Percentiles rank a stretch among this genome's conserved stretches.
These are phyloP conservation scores for Aegithalos caudatus DNA, from an alignment of 2,113 vertebrate species.

Conservation along the genomic window DNA sequence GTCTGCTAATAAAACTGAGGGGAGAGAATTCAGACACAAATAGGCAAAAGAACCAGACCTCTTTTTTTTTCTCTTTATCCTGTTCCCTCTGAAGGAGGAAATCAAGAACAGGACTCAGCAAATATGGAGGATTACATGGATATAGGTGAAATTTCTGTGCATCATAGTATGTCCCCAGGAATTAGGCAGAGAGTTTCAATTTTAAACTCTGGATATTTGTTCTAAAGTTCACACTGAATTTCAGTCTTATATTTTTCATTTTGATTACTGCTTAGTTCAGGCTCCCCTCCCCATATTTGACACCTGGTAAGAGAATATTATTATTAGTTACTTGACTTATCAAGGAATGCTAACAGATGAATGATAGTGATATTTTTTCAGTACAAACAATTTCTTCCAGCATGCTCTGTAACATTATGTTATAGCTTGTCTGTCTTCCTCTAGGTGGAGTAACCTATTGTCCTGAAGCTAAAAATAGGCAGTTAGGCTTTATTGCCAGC, in stretches of 20 bases:
- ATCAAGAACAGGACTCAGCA: background rate
- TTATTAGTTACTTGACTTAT: background rate
- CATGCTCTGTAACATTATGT: background rate
- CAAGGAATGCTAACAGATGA: background rate
- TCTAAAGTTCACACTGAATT: background rate
- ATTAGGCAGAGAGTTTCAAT: background rate
- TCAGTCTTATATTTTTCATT: background rate
- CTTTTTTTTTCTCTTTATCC: background rate
- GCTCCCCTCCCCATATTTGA: background rate
- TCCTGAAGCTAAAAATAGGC: background rate
- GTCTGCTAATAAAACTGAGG: background rate
- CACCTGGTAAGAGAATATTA: background rate
- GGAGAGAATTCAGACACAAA: background rate
- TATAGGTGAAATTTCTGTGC: background rate
- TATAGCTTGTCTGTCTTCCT: background rate
- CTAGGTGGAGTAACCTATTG: background rate
- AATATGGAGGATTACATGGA: background rate
- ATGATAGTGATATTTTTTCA: background rate
- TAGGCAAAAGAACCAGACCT: background rate
- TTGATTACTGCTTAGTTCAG: background rate
- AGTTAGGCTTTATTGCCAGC: conserved; percentile 3
- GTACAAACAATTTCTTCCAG: background rate
- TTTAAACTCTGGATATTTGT: background rate
- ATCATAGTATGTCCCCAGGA: background rate
- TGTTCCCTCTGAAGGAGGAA: background rate